Conservation (phyloP, 2,113 vertebrate species). For the Ageneiosus marmoratus region DNA sequence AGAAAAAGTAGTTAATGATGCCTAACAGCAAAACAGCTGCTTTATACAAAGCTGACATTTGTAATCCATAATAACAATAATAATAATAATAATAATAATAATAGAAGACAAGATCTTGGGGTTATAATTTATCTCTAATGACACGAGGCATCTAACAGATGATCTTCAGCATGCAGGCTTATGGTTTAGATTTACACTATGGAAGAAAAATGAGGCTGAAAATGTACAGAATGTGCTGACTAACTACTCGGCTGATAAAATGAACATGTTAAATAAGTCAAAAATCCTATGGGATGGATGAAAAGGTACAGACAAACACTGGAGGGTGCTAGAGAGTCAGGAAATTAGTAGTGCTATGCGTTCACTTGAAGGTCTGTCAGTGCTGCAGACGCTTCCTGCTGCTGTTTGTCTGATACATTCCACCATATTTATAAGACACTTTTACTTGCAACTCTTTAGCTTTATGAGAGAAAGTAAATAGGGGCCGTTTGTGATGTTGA, state of each 20-base stretch:
- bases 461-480: slow-evolving; percentile 25
- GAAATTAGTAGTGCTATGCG: not conserved
- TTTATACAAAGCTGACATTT: slow-evolving; percentile 32
- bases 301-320: slow-evolving; percentile 41
- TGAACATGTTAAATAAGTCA: slow-evolving; percentile 16
- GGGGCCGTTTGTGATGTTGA: not conserved
- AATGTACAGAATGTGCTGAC: not conserved
- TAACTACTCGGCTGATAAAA: not conserved
- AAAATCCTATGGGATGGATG: slow-evolving; percentile 24
- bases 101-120: not conserved
- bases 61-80: slow-evolving; percentile 10
- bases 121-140: not conserved
- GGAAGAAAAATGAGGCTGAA: slow-evolving; percentile 4
- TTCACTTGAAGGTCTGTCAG: slow-evolving; percentile 6
- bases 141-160: slow-evolving; percentile 15
- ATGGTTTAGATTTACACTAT: slow-evolving; percentile 25
- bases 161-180: slow-evolving; percentile 27
- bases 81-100: slow-evolving; percentile 18
- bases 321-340: slow-evolving; percentile 44
- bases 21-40: slow-evolving; percentile 18
- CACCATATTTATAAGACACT: not conserved
- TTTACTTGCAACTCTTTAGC: not conserved
- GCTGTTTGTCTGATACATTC: not conserved
- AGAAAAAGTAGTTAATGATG: not conserved
- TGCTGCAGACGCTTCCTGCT: slow-evolving; percentile 26